Conservation (phyloP, 2,888 invertebrate species). For the Balanococcus diminutus region DNA sequence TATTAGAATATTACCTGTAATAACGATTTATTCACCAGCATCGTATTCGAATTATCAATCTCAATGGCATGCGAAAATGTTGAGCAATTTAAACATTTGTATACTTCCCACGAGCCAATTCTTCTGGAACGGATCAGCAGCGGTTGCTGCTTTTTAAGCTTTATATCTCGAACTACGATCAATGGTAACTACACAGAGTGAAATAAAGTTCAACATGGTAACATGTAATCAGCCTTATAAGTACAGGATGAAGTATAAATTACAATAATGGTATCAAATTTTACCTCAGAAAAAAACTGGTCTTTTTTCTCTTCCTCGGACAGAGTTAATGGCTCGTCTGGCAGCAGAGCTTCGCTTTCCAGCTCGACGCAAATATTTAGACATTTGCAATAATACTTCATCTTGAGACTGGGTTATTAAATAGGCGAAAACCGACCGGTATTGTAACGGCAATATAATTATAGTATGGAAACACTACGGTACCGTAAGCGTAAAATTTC, state of each 20-base stretch:
- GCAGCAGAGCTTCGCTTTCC: background rate
- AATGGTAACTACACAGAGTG: slow-evolving; percentile 44
- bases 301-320: slow-evolving; percentile 42
- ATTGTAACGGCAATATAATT: slow-evolving; percentile 20
- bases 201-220: background rate
- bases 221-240: background rate
- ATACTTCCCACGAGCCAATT: slow-evolving; percentile 45
- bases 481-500: slow-evolving; percentile 15
- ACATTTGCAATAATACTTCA: slow-evolving; percentile 46
- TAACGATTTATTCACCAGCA: slow-evolving; percentile 10
- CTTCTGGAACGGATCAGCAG: background rate
- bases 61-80: slow-evolving; percentile 42
- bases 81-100: slow-evolving; percentile 46
- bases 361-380: slow-evolving; percentile 35
- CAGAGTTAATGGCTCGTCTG: background rate
- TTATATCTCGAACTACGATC: background rate
- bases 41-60: slow-evolving; percentile 8
- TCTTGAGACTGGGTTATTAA: background rate
- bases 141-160: slow-evolving; percentile 44
- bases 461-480: slow-evolving; percentile 6
- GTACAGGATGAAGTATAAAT: background rate
- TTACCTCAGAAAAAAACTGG: slow-evolving; percentile 43
- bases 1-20: slow-evolving; percentile 32
- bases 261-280: background rate
- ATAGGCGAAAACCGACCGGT: slow-evolving; percentile 24